Evolutionary conservation across 1,140 invertebrate species (phyloP).

Genomic region (Ruditapes philippinarum): DNA sequence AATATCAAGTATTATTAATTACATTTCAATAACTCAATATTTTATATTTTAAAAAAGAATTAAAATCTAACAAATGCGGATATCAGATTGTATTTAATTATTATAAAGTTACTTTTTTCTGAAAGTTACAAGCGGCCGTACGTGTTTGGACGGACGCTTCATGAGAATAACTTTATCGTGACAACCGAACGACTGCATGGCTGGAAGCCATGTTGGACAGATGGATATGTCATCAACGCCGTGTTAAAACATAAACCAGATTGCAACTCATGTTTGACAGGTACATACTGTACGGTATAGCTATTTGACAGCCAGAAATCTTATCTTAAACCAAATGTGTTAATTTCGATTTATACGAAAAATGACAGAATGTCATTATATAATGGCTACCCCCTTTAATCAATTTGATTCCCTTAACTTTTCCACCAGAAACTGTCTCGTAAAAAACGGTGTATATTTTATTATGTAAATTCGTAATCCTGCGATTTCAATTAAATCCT

Average conservation of each 20-base stretch:
- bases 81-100: too few species aligned
- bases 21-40: neutral
- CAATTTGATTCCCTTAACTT: neutral
- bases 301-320: slow-evolving; percentile 50
- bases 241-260: slow-evolving; percentile 57
- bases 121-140: too few species aligned
- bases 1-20: neutral
- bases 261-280: slow-evolving; percentile 34
- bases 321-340: slow-evolving; percentile 57
- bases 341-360: slow-evolving; percentile 55
- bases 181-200: slow-evolving; percentile 25
- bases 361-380: slow-evolving; percentile 23
- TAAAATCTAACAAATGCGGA: too few species aligned
- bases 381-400: slow-evolving; percentile 9
- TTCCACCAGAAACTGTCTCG: neutral
- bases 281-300: slow-evolving; percentile 47
- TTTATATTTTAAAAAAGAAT: too few species aligned
- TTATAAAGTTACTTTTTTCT: too few species aligned
- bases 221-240: slow-evolving; percentile 54
- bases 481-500: neutral
- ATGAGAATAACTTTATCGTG: slow-evolving; percentile 37
- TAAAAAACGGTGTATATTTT: neutral
- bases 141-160: neutral
- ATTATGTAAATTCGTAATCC: neutral
- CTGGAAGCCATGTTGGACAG: slow-evolving; percentile 47